Evolutionary conservation across 2,797 vertebrate genomes (phyloP).

Genomic region (Aeoliscus strigatus): DNA sequence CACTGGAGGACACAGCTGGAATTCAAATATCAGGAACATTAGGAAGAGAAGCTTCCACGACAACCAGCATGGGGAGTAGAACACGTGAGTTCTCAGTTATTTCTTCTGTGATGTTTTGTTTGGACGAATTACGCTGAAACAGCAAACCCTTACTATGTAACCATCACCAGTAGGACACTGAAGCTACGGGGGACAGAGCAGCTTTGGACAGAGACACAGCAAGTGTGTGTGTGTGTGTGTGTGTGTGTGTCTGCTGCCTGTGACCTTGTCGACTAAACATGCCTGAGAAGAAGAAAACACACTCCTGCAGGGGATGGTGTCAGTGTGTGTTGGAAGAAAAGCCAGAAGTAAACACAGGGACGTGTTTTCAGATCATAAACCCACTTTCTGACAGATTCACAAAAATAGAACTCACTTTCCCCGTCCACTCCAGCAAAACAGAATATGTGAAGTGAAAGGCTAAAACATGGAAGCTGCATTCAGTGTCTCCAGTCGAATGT

Average conservation of each 20-base stretch:
- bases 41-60: no score
- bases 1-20: no score
- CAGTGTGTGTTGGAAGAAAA: conserved; percentile 21
- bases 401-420: not conserved
- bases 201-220: conserved; percentile 25
- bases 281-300: conserved; percentile 51
- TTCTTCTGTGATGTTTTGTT: no score
- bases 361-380: conserved; percentile 9
- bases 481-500: not conserved
- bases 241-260: conserved; percentile 35
- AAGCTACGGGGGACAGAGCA: no score
- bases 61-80: no score
- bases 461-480: not conserved
- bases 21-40: no score
- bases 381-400: not conserved
- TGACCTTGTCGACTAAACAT: conserved; percentile 56
- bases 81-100: no score
- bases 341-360: conserved; percentile 25
- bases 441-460: not conserved
- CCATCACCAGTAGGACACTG: no score
- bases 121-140: no score
- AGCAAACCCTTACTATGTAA: no score
- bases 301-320: conserved; percentile 35
- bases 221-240: conserved; percentile 5
- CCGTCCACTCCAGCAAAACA: no score